Evolutionary conservation across 2,797 vertebrate genomes (phyloP).

Genomic region (Notamacropus eugenii): DNA sequence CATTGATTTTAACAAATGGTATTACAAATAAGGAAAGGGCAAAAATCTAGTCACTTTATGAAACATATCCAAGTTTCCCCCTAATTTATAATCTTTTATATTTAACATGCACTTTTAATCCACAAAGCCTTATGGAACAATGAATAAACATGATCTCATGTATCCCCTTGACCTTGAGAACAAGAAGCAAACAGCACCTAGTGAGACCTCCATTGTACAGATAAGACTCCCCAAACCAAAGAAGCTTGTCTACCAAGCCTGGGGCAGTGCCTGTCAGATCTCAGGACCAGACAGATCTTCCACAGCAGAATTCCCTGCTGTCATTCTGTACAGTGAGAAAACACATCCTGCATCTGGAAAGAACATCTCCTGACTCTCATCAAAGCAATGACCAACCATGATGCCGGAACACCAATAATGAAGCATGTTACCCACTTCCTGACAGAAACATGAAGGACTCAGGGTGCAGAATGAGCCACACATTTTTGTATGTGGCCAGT

Average conservation of each 20-base stretch:
- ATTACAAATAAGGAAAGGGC: background rate
- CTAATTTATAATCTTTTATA: conserved; percentile 56
- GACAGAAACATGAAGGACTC: background rate
- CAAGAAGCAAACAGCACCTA: conserved; percentile 28
- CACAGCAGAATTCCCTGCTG: background rate
- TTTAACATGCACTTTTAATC: background rate
- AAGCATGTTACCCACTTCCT: background rate
- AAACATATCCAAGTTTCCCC: conserved; percentile 52
- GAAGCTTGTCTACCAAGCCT: background rate
- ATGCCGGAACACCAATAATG: background rate
- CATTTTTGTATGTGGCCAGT: background rate
- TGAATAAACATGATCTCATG: conserved; percentile 45
- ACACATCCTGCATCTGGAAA: background rate
- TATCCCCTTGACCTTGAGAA: conserved; percentile 15
- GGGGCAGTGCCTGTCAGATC: background rate
- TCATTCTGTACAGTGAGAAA: background rate
- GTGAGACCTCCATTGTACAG: conserved; percentile 1
- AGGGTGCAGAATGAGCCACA: background rate
- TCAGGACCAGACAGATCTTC: background rate
- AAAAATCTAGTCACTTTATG: conserved; percentile 9
- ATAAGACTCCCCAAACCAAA: background rate
- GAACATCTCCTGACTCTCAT: background rate
- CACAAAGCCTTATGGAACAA: conserved; percentile 27
- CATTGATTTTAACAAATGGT: background rate
- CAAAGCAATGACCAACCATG: background rate